A percentile compares a stretch with the other conserved stretches of the same genome.
These are phyloP conservation scores for Cathartes aura DNA, from an alignment of 2,113 vertebrate genomes.

Conservation along the genomic window DNA sequence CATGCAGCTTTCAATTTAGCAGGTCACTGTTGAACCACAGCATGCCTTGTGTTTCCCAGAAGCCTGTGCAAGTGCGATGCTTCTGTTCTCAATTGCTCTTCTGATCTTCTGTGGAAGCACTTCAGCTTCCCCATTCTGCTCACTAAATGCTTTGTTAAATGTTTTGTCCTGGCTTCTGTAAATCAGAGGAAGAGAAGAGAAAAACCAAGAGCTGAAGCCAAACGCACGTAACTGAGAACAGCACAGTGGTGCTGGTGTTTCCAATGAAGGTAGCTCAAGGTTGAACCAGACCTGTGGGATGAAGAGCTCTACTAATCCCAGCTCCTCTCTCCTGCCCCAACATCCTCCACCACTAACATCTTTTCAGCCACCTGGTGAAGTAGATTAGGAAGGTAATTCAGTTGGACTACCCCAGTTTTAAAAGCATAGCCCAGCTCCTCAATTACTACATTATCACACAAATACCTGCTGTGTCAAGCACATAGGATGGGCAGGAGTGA, in stretches of 20 bases:
- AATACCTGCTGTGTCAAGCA: neutral
- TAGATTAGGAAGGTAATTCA: neutral
- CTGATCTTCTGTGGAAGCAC: neutral
- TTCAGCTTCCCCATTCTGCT: neutral
- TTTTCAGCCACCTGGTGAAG: neutral
- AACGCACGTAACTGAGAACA: fast-evolving
- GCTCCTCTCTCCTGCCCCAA: neutral
- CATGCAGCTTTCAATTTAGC: neutral
- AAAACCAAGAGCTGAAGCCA: neutral
- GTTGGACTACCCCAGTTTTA: neutral
- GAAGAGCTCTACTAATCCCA: neutral
- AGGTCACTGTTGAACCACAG: neutral
- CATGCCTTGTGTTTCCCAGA: neutral
- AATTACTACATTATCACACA: neutral
- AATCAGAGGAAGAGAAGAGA: neutral
- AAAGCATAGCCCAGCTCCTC: neutral
- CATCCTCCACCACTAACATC: neutral
- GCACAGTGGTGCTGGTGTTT: fast-evolving
- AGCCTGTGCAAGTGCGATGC: neutral
- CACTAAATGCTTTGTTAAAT: neutral
- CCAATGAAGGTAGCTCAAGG: neutral
- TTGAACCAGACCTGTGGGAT: neutral
- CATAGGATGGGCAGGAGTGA: neutral
- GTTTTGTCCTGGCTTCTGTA: neutral
- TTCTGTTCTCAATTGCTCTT: neutral